phyloP scores from a whole-genome alignment of 2,113 vertebrate species.

The human (Homo sapiens) region GRCh38 chr5:6066001-6066500 shows the following conservation, averaged over 20 bases:
- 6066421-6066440: background rate
- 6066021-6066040: background rate
- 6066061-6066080: background rate
- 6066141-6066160: background rate
- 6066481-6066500: background rate
- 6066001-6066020: background rate
- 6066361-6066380: background rate
- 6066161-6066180: rapidly evolving
- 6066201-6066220: rapidly evolving
- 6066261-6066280: background rate
- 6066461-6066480: background rate
- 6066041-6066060: background rate
- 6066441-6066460: background rate
- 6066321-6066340: background rate
- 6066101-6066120: background rate
- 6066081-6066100: too few species aligned
- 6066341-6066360: background rate
- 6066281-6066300: background rate
- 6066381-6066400: background rate
- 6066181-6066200: too few species aligned
- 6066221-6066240: background rate
- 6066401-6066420: background rate
- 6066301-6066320: background rate
- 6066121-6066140: too few species aligned
- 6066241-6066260: background rate